phyloP scores from a whole-genome alignment of 2,797 vertebrate genomes.

The Trichosurus vulpecula region DNA sequence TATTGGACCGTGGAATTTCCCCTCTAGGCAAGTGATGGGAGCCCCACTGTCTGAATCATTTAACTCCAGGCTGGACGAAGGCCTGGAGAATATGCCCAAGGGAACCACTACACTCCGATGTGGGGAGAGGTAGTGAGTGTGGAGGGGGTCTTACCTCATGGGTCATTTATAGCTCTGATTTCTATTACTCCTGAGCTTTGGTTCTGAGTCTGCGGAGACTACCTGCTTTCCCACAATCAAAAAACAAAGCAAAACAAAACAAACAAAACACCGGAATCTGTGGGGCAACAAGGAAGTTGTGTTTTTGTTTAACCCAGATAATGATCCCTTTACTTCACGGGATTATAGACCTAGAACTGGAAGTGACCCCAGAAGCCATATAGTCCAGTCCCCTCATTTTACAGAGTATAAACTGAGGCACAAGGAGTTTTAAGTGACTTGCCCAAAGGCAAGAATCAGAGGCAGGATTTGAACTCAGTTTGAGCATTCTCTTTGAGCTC shows the following conservation, averaged over 20 bases:
- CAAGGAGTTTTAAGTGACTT: too few species aligned
- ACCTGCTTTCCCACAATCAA: slow-evolving; percentile 62
- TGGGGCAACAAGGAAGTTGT: slow-evolving; percentile 70
- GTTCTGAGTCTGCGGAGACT: slow-evolving; percentile 46
- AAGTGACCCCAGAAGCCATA: too few species aligned
- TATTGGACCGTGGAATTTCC: slow-evolving; percentile 55
- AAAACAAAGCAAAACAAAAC: neutral
- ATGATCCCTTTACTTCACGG: neutral
- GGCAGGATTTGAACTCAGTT: too few species aligned
- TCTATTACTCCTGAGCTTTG: neutral
- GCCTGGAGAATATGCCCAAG: neutral
- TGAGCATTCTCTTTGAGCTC: too few species aligned
- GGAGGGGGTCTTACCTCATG: neutral
- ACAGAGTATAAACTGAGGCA: too few species aligned
- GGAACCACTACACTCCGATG: neutral
- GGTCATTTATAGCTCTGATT: neutral
- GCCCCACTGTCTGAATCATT: slow-evolving; percentile 46
- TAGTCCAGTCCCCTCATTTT: too few species aligned
- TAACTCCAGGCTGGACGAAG: slow-evolving; percentile 38
- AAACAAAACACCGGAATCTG: slow-evolving; percentile 68
- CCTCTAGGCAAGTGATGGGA: slow-evolving; percentile 50
- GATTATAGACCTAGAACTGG: too few species aligned
- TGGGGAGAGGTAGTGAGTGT: neutral
- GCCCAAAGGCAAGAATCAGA: too few species aligned
- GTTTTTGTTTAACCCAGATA: slow-evolving; percentile 51